A percentile compares a stretch with the other conserved stretches of the same genome.
Evolutionary conservation across 1,140 invertebrate species (phyloP).

Genomic region (Odontomachus brunneus): DNA sequence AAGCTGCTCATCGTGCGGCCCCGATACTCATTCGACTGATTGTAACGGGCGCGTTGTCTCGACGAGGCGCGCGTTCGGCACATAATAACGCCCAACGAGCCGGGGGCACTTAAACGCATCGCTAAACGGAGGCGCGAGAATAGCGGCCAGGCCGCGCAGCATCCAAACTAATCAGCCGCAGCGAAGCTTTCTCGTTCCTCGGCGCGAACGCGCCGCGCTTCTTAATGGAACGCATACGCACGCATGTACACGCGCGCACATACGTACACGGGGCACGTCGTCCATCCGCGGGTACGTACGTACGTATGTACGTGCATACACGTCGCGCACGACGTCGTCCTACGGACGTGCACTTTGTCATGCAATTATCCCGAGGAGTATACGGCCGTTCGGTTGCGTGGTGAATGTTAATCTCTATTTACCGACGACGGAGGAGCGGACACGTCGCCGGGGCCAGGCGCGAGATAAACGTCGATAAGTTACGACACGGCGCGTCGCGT

Average conservation of each 20-base stretch:
- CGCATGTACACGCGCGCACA: too few relatives aligned
- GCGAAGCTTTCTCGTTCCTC: constrained; percentile 35
- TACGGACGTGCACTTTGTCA: constrained; percentile 56
- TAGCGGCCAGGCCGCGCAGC: neutral
- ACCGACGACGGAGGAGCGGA: constrained; percentile 38
- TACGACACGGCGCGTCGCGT: constrained; percentile 35
- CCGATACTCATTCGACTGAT: neutral
- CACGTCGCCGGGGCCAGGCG: constrained; percentile 26
- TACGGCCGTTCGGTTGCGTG: constrained; percentile 26
- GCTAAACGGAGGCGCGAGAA: constrained; percentile 41
- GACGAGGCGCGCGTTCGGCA: constrained; percentile 16
- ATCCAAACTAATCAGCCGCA: constrained; percentile 44
- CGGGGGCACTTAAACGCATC: constrained; percentile 7
- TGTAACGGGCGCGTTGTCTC: constrained; percentile 10
- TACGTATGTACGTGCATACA: too few relatives aligned
- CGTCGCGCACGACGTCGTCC: constrained; percentile 54
- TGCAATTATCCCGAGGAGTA: constrained; percentile 53
- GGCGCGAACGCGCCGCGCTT: constrained; percentile 40
- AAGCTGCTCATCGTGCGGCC: neutral
- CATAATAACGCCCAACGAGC: constrained; percentile 1
- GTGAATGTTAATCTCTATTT: constrained; percentile 60
- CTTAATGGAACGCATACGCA: constrained; percentile 50
- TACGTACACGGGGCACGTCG: constrained; percentile 60
- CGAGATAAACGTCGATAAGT: constrained; percentile 63
- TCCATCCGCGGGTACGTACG: too few relatives aligned